Conservation (phyloP, 2,113 vertebrate species). For the Hepsetus odoe region DNA sequence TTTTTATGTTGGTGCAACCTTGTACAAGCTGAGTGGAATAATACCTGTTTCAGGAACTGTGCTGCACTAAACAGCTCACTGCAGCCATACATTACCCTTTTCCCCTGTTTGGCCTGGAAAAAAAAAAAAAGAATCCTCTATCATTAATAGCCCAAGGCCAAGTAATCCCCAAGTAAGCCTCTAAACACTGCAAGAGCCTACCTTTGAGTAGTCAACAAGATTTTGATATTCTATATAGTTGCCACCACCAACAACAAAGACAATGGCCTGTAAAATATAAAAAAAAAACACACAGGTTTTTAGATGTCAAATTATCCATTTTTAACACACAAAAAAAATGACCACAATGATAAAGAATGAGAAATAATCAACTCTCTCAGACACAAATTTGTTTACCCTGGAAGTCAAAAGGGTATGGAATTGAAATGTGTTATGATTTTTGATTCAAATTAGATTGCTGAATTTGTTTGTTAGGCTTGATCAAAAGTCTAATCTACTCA, state of each 20-base stretch:
- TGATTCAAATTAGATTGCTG: too few relatives aligned
- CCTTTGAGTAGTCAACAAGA: slow-evolving; percentile 95
- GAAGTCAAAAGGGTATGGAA: too few relatives aligned
- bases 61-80: slow-evolving; percentile 95
- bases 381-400: too few relatives aligned
- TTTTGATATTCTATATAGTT: slow-evolving; percentile 99
- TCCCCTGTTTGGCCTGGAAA: slow-evolving; percentile 87
- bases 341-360: too few relatives aligned
- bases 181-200: slow-evolving; percentile 56
- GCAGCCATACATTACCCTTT: slow-evolving; percentile 93
- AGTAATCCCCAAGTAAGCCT: neutral
- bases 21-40: neutral
- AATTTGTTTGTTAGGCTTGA: too few relatives aligned
- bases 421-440: too few relatives aligned
- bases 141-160: neutral
- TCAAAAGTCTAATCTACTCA: too few relatives aligned
- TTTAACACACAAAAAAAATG: too few relatives aligned
- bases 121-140: neutral
- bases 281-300: too few relatives aligned
- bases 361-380: too few relatives aligned
- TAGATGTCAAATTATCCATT: too few relatives aligned
- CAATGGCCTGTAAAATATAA: slow-evolving; percentile 82
- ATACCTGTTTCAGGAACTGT: slow-evolving; percentile 95
- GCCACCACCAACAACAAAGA: slow-evolving; percentile 96
- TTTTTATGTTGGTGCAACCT: neutral